Evolutionary conservation across 2,113 vertebrate species (phyloP), one percentile per base, ranked within the genome.

Genomic region (Nibea coibor): DNA sequence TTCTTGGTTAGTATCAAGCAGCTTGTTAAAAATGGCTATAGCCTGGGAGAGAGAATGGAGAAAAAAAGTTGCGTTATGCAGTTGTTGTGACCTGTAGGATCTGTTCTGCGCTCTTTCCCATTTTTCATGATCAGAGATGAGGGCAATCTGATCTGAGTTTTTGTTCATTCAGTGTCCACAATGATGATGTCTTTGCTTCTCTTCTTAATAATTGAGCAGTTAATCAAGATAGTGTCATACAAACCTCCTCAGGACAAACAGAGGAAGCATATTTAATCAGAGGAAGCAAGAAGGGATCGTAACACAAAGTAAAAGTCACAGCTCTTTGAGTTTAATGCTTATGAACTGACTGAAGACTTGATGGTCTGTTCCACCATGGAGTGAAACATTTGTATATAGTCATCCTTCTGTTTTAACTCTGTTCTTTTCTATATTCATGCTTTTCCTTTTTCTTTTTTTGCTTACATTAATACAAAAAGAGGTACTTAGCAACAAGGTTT

Each of bases 1-100:
- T 17, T 86, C 72, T 74, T 83, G 62, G 9, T 78, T 75, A 5
- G 10, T 24, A 1, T 82, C 42, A 61, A 84, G 43, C 9, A 83
- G 51, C 26, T 88, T 70, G 63, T 75, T 89, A 75, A 95, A 93
- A 67, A 96, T 91, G 10, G 90, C 89, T 87, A 89, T 90, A 65
- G 95, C 94, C 95, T 96, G 77, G 4, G 47, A 57, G 83, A 66
- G 51, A 79, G 72, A 80, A 72, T 15, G 6, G 58, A n/a, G 72
- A 63, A 59, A 47, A 39, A 26, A 28, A 22, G 12, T 47, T 54
- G 17, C 54, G 28, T 53, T 14, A 47, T 43, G 15, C 53, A 5
- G 16, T 22, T 19, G 26, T 19, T 48, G 45, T 57, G 58, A 56
- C 10, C 0, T 62, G 6, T 3, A 26, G 66, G 43, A 35, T 35